phyloP scores from a whole-genome alignment of 2,113 vertebrate genomes.

The Misgurnus mizolepis region DNA sequence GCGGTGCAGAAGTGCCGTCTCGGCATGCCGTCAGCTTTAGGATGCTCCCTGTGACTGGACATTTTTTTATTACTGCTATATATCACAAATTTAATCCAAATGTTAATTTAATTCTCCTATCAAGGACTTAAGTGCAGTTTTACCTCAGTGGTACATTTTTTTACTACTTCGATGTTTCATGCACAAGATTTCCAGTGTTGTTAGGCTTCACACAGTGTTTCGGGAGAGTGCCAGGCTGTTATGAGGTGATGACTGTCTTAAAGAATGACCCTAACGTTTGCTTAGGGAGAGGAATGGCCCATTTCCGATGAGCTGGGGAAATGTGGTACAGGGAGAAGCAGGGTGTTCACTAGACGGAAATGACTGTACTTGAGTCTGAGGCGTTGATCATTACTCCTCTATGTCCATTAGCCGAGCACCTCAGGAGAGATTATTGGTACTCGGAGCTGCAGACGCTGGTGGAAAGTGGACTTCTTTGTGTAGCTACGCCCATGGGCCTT shows the following conservation, averaged over 20 bases:
- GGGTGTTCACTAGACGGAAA: conserved; percentile 47
- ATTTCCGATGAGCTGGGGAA: conserved; percentile 62
- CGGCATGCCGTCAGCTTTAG: neutral
- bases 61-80: neutral
- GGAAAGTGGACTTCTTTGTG: conserved; percentile 25
- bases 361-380: conserved; percentile 44
- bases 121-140: conserved; percentile 2
- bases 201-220: conserved; percentile 18
- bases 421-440: conserved; percentile 48
- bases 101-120: neutral
- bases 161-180: neutral
- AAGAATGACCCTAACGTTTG: conserved; percentile 65
- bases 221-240: conserved; percentile 63
- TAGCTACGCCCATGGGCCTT: conserved; percentile 14
- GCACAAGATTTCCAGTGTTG: conserved; percentile 10
- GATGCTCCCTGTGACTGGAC: neutral
- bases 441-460: conserved; percentile 28
- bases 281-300: conserved; percentile 62
- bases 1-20: conserved; percentile 14
- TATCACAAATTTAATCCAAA: conserved; percentile 5
- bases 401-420: conserved; percentile 59
- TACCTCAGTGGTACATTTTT: conserved; percentile 1
- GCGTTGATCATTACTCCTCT: conserved; percentile 58
- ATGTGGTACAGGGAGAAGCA: conserved; percentile 39
- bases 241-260: conserved; percentile 75